Base-by-base conservation (phyloP, 2,888 invertebrate genomes). In the Tipula unca region DNA sequence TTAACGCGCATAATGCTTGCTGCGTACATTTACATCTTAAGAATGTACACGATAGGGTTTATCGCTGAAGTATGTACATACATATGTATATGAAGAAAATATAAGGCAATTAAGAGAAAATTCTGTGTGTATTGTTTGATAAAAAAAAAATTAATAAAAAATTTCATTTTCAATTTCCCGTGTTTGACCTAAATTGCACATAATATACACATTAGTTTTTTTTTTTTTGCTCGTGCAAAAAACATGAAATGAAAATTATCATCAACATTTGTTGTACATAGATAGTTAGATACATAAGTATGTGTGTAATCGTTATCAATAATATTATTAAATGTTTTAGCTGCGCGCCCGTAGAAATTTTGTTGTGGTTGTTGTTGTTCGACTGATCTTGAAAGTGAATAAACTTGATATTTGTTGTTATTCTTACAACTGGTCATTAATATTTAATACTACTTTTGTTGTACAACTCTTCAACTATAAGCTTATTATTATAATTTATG, bases 81-180 rank as follows among this genome's bases (percentile, higher is more conserved):
- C 20, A 48, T 17, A 5, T 17, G 17, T 48, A n/a, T 32, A 32
- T 32, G 32, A 48, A 17, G 48, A 48, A 48, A 48, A 48, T 48
- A 48, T 17, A 17, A 69, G 69, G 25, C 69, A 69, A 69, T 69
- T 69, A 69, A 69, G 69, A 69, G 69, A 69, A 48, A 48, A 48
- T 6, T 48, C n/a, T 48, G 48, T 48, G 48, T 17, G 48, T n/a
- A n/a, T 10, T 13, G 39, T 48, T 42, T 42, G n/a, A 42, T 3
- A 14, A 42, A 14, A 48, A 48, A 17, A 48, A 48, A n/a, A n/a
- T n/a, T n/a, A n/a, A n/a, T n/a, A n/a, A n/a, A 0, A 48, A 69
- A 69, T 69, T 69, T 69, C 69, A 69, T 69, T 69, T 69, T 69
- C 69, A 69, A 69, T 69, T 69, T 69, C 69, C 69, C 69, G 69